Evolutionary conservation across 2,797 vertebrate genomes (phyloP), one percentile per base, ranked within the genome.

Genomic region (Tolypeutes matacus): DNA sequence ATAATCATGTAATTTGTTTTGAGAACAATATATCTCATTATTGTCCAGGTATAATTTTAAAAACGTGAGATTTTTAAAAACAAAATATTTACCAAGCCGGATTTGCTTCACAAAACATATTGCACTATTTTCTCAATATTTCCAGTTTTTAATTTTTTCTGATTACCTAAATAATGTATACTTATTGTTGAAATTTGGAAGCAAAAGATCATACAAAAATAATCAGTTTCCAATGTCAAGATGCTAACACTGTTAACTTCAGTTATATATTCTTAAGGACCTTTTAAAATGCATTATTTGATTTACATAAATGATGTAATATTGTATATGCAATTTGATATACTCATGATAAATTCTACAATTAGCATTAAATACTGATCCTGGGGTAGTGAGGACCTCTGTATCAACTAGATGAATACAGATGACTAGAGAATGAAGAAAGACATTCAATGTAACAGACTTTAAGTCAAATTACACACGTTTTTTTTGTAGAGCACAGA

Each of bases 281-380:
- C 42, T 89, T 88, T 31, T 42, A 42, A 67, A 93, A 42, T 39
- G 4, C 15, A 49, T 39, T 78, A 7, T 84, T 86, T 85, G 21
- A 88, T 36, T 58, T 75, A 15, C 29, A 42, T 51, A 81, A 58
- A 27, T 85, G 2, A n/a, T n/a, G n/a, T n/a, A n/a, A n/a, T n/a
- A n/a, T n/a, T n/a, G n/a, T n/a, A n/a, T n/a, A n/a, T n/a, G n/a
- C n/a, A n/a, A n/a, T n/a, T n/a, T n/a, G n/a, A n/a, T n/a, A n/a
- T n/a, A n/a, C n/a, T n/a, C n/a, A n/a, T n/a, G n/a, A 70, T 81
- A 92, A 94, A 84, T 17, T 64, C 13, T 18, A 60, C 15, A 80
- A 7, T 69, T 36, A 80, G 9, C 29, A 56, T 62, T 85, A 62
- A 87, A 78, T 46, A 36, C 4, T 93, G 17, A 31, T 76, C 46